Percentiles rank a stretch among this genome's conserved stretches.
Conservation (phyloP, 1,140 invertebrate genomes). For the Drosophila kurseongensis region DNA sequence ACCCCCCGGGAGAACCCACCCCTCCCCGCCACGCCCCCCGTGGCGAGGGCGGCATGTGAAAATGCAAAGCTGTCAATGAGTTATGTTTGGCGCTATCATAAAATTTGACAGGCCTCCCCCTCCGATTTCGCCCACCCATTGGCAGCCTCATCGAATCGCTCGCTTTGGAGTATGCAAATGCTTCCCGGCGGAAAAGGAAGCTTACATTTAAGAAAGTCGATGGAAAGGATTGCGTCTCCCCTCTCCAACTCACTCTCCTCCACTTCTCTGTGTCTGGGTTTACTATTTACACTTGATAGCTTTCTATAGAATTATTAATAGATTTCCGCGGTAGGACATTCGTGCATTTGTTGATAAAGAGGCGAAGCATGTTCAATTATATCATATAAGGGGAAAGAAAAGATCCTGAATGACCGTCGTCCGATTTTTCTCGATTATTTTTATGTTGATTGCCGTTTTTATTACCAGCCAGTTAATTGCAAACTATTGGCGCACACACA, state of each 20-base stretch:
- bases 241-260: background rate
- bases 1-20: background rate
- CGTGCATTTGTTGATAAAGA: too few relatives aligned
- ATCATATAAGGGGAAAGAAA: constrained; percentile 42
- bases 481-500: constrained; percentile 65
- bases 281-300: constrained; percentile 17
- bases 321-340: constrained; percentile 61
- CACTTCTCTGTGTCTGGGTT: constrained; percentile 1
- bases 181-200: constrained; percentile 53
- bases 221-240: constrained; percentile 52
- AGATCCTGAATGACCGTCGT: background rate
- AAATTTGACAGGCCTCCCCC: constrained; percentile 69
- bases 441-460: constrained; percentile 73
- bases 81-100: constrained; percentile 82
- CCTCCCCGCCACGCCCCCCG: background rate
- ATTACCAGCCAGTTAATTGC: constrained; percentile 66
- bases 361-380: constrained; percentile 56
- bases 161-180: constrained; percentile 66
- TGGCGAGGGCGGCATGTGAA: constrained; percentile 61
- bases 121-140: background rate
- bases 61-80: constrained; percentile 83
- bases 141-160: constrained; percentile 8
- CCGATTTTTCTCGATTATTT: constrained; percentile 69
- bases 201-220: constrained; percentile 66
- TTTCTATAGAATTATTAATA: constrained; percentile 62